Evolutionary conservation across 2,888 invertebrate genomes (phyloP).

Genomic region (Phaonia tiefii): DNA sequence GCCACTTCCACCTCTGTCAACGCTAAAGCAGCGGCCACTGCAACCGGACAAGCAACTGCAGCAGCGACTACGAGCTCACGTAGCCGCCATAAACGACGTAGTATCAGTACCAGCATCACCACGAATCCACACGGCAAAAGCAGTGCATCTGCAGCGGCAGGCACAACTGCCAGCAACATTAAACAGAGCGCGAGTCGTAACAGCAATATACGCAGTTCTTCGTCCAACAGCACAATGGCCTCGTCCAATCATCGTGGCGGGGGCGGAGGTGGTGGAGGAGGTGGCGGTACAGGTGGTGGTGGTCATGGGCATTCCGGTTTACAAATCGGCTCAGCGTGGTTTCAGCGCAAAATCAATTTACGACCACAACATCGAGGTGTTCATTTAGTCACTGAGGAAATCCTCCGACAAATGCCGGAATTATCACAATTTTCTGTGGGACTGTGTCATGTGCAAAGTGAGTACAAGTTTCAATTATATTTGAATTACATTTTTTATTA

Average conservation of each 20-base stretch:
- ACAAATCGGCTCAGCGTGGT: conserved; percentile 98
- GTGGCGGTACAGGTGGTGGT: conserved; percentile 69
- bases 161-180: conserved; percentile 72
- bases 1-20: conserved; percentile 55
- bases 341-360: conserved; percentile 97
- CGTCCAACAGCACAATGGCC: conserved; percentile 81
- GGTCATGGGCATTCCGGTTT: conserved; percentile 85
- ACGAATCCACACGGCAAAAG: conserved; percentile 70
- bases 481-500: conserved; percentile 11
- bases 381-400: conserved; percentile 98
- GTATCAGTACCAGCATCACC: conserved; percentile 68
- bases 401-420: conserved; percentile 96
- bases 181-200: conserved; percentile 79
- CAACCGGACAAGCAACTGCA: conserved; percentile 47
- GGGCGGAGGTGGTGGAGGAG: conserved; percentile 71
- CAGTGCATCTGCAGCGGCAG: conserved; percentile 73
- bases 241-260: conserved; percentile 80
- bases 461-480: conserved; percentile 82
- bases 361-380: conserved; percentile 98
- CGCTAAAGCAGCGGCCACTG: conserved; percentile 62
- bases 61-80: conserved; percentile 60
- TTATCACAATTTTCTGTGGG: conserved; percentile 96
- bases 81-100: conserved; percentile 68
- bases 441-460: conserved; percentile 98
- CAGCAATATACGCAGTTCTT: conserved; percentile 80